These are phyloP conservation scores for Cotesia typhae DNA, from an alignment of 1,140 invertebrate species.

Conservation along the genomic window DNA sequence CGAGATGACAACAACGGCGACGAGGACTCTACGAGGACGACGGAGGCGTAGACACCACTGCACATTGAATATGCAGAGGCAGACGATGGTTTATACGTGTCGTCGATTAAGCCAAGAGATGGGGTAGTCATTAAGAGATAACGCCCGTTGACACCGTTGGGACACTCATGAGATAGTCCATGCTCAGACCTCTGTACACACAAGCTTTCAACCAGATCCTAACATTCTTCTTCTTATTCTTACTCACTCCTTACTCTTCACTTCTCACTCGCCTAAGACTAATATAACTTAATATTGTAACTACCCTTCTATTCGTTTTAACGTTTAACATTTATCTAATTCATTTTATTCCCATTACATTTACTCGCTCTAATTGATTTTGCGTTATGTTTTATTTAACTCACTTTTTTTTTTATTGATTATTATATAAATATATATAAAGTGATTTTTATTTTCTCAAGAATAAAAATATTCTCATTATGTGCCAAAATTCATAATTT, in stretches of 20 bases:
- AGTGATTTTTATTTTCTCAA: too few species aligned
- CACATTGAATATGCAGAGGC: constrained; percentile 62
- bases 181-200: background rate
- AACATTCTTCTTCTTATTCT: constrained; percentile 22
- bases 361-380: too few species aligned
- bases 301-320: too few species aligned
- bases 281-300: too few species aligned
- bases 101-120: constrained; percentile 64
- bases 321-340: too few species aligned
- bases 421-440: too few species aligned
- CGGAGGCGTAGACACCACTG: constrained; percentile 23
- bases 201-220: background rate
- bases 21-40: constrained; percentile 33
- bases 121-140: constrained; percentile 65
- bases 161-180: constrained; percentile 49
- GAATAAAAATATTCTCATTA: too few species aligned
- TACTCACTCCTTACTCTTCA: background rate
- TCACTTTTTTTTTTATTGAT: too few species aligned
- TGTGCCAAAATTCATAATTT: too few species aligned
- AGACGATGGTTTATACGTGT: constrained; percentile 64
- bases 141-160: constrained; percentile 57
- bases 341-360: too few species aligned
- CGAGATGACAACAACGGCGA: constrained; percentile 32
- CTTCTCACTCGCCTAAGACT: background rate
- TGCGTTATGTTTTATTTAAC: too few species aligned